Percentiles rank a stretch among this genome's conserved stretches.
Evolutionary conservation across 2,888 invertebrate species (phyloP).

Genomic region (Oscheius sp.): DNA sequence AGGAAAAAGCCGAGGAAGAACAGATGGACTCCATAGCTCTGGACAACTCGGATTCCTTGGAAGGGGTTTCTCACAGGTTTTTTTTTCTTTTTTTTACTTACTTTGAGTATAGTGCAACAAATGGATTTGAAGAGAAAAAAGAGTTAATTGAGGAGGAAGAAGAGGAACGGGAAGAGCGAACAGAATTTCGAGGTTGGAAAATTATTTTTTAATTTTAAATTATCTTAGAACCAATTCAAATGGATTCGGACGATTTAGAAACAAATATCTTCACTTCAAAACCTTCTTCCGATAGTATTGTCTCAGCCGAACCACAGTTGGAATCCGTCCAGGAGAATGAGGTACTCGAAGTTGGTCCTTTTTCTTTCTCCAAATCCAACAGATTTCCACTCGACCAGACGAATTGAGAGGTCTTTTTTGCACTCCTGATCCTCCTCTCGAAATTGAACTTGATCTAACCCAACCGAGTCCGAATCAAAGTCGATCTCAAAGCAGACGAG

Average conservation of each 20-base stretch:
- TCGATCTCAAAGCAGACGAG: constrained; percentile 14
- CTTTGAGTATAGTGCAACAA: not conserved
- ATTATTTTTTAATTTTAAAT: not conserved
- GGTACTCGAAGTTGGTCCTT: constrained; percentile 4
- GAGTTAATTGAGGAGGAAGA: constrained; percentile 3
- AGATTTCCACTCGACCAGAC: constrained; percentile 13
- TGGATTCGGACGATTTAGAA: constrained; percentile 2
- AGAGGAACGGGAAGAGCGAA: not conserved
- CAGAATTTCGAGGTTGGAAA: not conserved
- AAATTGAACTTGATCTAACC: constrained; percentile 22
- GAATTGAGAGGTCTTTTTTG: not conserved
- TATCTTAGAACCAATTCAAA: not conserved
- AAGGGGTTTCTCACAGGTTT: not conserved
- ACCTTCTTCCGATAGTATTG: not conserved
- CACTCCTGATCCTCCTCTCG: not conserved
- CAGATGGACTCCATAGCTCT: constrained; percentile 31
- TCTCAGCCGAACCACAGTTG: constrained; percentile 4
- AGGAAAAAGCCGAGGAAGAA: constrained; percentile 25
- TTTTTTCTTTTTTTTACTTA: not conserved
- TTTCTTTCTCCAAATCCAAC: not conserved
- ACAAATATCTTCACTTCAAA: constrained; percentile 12
- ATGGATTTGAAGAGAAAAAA: not conserved
- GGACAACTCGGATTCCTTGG: constrained; percentile 20
- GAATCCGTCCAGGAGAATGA: constrained; percentile 19
- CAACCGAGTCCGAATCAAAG: constrained; percentile 21